A percentile compares a stretch with the other conserved stretches of the same genome.
Conservation (phyloP, 2,888 invertebrate species). For the Tenodera sinensis region DNA sequence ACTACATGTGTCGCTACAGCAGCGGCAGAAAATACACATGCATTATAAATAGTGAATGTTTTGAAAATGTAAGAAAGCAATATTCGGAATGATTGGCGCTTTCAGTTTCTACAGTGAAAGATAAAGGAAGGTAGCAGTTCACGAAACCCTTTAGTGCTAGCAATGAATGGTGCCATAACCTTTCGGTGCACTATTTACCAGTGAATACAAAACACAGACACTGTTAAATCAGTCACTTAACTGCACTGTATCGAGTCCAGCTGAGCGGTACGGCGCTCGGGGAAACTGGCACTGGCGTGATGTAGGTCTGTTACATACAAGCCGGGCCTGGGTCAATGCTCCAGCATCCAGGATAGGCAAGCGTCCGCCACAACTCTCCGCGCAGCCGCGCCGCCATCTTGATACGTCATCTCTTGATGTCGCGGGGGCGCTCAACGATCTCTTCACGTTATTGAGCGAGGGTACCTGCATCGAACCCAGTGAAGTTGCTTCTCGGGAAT, state of each 20-base stretch:
- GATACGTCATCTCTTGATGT: neutral
- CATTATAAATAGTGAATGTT: neutral
- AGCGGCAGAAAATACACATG: too few relatives aligned
- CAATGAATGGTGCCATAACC: too few relatives aligned
- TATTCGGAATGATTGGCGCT: neutral
- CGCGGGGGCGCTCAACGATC: too few relatives aligned
- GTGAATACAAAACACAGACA: neutral
- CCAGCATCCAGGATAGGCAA: constrained; percentile 18
- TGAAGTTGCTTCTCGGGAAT: neutral
- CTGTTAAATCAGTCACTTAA: neutral
- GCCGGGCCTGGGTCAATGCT: constrained; percentile 21
- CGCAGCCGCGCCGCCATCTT: neutral
- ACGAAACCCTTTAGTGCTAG: too few relatives aligned
- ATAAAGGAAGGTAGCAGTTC: too few relatives aligned
- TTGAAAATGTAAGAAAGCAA: neutral
- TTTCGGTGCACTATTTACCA: neutral
- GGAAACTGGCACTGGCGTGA: neutral
- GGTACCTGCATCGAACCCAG: neutral
- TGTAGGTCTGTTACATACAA: constrained; percentile 1
- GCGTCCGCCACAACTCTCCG: neutral
- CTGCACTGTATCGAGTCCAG: neutral
- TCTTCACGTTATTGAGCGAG: too few relatives aligned
- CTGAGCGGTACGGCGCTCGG: neutral
- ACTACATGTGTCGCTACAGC: too few relatives aligned
- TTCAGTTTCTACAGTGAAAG: neutral